Conservation (phyloP, 2,888 invertebrate genomes). For the Nomada flava region DNA sequence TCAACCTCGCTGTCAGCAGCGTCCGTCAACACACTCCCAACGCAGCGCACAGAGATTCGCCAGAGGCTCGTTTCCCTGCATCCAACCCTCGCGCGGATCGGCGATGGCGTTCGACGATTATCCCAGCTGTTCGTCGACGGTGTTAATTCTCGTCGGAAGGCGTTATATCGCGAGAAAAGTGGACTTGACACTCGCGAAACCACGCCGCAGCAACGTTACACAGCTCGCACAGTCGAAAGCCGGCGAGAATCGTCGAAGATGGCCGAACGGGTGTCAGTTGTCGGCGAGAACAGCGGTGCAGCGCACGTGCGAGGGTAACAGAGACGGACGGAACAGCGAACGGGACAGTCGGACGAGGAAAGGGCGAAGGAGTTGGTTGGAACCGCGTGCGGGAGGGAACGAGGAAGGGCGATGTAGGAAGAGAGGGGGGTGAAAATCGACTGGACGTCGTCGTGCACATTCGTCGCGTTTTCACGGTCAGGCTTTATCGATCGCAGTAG, state of each 20-base stretch:
- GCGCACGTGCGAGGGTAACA: slow-evolving; percentile 67
- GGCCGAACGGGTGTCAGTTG: slow-evolving; percentile 49
- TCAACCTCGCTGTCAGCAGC: slow-evolving; percentile 35
- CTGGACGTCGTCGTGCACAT: slow-evolving; percentile 78
- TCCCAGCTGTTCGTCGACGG: too few species aligned
- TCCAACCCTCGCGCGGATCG: background rate
- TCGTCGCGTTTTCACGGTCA: slow-evolving; percentile 84
- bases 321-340: background rate
- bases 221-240: slow-evolving; percentile 50
- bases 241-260: slow-evolving; percentile 61
- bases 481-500: slow-evolving; percentile 80
- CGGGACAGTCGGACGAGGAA: slow-evolving; percentile 5
- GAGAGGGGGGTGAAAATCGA: slow-evolving; percentile 67
- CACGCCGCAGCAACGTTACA: slow-evolving; percentile 50
- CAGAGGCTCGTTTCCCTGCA: background rate
- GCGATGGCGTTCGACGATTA: background rate
- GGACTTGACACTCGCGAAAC: slow-evolving; percentile 52
- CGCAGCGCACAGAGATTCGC: background rate
- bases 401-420: slow-evolving; percentile 32
- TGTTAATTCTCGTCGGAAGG: background rate
- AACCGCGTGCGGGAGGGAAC: slow-evolving; percentile 54
- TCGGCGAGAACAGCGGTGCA: slow-evolving; percentile 37
- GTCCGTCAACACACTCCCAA: slow-evolving; percentile 39
- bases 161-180: slow-evolving; percentile 27
- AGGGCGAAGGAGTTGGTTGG: slow-evolving; percentile 48